phyloP scores from a whole-genome alignment of 1,140 invertebrate genomes.

The Papilio helenus region DNA sequence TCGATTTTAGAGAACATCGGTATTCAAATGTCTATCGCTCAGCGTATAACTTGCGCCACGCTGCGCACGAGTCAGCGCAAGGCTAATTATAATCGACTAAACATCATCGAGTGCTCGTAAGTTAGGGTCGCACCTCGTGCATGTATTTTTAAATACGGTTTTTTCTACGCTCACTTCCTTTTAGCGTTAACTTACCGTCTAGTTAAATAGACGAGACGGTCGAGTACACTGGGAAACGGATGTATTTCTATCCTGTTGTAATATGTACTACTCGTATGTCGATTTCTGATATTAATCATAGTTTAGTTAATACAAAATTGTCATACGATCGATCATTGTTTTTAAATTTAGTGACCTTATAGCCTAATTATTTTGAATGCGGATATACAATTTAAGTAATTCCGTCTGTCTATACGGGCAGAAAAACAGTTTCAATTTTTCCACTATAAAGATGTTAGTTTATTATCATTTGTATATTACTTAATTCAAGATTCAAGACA shows the following conservation, averaged over 20 bases:
- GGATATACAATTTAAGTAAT: neutral
- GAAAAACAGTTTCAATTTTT: neutral
- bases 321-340: conserved; percentile 34
- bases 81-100: conserved; percentile 82
- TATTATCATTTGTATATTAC: neutral
- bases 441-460: conserved; percentile 40
- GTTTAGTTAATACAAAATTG: neutral
- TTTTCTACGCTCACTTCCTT: conserved; percentile 57
- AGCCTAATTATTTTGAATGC: neutral
- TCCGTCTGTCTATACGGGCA: neutral
- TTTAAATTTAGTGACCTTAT: neutral
- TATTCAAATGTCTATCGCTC: conserved; percentile 28
- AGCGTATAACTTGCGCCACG: conserved; percentile 52
- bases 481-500: conserved; percentile 30
- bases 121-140: conserved; percentile 71
- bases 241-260: neutral
- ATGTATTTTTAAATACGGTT: conserved; percentile 74
- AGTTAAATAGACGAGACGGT: conserved; percentile 34
- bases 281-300: conserved; percentile 10
- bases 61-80: conserved; percentile 62
- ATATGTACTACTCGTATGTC: conserved; percentile 6
- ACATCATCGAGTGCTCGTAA: conserved; percentile 79
- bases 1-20: neutral
- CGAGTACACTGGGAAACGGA: conserved; percentile 19
- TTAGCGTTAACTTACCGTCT: conserved; percentile 40